phyloP scores from a whole-genome alignment of 2,888 invertebrate genomes.

The Trichopoda pennipes region DNA sequence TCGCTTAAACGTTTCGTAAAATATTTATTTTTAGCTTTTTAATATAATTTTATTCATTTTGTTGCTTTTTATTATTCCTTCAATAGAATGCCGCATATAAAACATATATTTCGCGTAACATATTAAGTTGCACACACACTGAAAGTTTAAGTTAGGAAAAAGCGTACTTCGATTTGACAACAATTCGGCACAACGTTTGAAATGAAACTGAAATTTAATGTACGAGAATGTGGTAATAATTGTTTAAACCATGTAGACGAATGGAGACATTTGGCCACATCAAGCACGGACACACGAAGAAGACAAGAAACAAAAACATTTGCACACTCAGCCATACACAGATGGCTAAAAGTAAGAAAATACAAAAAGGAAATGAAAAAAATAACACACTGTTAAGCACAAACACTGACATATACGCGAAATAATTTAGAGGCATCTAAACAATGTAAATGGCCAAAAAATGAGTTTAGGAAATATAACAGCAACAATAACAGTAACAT shows the following conservation, averaged over 20 bases:
- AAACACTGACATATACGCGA: constrained; percentile 5
- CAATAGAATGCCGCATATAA: constrained; percentile 48
- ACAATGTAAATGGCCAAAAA: not conserved
- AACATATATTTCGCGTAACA: constrained; percentile 23
- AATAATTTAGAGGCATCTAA: not conserved
- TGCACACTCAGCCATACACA: constrained; percentile 34
- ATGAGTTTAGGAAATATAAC: not conserved
- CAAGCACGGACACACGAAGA: constrained; percentile 40
- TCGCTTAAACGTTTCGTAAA: constrained; percentile 50
- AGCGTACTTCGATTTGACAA: constrained; percentile 60
- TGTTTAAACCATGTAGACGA: constrained; percentile 46
- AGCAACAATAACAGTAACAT: not conserved
- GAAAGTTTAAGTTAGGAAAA: not conserved
- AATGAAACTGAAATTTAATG: constrained; percentile 79
- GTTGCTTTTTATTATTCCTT: constrained; percentile 32
- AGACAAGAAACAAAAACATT: constrained; percentile 51
- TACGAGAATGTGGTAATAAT: constrained; percentile 69
- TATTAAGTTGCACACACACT: constrained; percentile 21
- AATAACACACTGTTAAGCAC: not conserved
- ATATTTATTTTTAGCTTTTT: constrained; percentile 35
- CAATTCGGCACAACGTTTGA: constrained; percentile 78
- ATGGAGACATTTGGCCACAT: constrained; percentile 71
- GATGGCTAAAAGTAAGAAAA: constrained; percentile 53
- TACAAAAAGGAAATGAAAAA: constrained; percentile 44
- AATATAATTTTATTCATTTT: constrained; percentile 13